Percentiles rank a stretch among this genome's conserved stretches.
Conservation (phyloP, 2,888 invertebrate genomes). For the Lagria hirta region DNA sequence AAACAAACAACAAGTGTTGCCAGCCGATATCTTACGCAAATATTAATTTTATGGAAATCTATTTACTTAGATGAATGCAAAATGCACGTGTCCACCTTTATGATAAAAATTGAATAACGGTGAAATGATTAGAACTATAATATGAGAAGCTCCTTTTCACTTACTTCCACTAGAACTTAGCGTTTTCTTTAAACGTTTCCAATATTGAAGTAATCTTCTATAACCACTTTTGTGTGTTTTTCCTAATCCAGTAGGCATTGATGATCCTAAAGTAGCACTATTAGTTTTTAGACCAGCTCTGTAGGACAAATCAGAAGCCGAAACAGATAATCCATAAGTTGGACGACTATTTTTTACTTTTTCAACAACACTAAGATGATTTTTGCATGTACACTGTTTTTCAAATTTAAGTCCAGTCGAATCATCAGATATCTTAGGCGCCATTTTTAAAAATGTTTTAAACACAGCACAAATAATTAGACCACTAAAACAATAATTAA, state of each 20-base stretch:
- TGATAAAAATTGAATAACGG: too few relatives aligned
- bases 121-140: too few relatives aligned
- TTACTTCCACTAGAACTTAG: constrained; percentile 34
- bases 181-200: constrained; percentile 44
- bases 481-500: too few relatives aligned
- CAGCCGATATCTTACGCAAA: too few relatives aligned
- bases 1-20: too few relatives aligned
- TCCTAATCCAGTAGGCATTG: constrained; percentile 17
- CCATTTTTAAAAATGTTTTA: too few relatives aligned
- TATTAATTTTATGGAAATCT: too few relatives aligned
- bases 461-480: too few relatives aligned
- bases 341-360: constrained; percentile 26
- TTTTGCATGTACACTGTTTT: constrained; percentile 26
- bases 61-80: too few relatives aligned
- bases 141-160: constrained; percentile 1
- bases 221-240: constrained; percentile 28
- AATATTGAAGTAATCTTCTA: constrained; percentile 40
- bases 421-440: too few relatives aligned
- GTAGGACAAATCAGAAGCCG: constrained; percentile 38
- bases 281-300: constrained; percentile 24
- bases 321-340: constrained; percentile 42
- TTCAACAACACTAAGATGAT: constrained; percentile 20
- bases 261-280: constrained; percentile 27
- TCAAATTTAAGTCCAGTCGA: too few relatives aligned
- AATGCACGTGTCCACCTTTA: too few relatives aligned